phyloP scores from a whole-genome alignment of 2,113 vertebrate genomes.

The Coregonus clupeaformis region DNA sequence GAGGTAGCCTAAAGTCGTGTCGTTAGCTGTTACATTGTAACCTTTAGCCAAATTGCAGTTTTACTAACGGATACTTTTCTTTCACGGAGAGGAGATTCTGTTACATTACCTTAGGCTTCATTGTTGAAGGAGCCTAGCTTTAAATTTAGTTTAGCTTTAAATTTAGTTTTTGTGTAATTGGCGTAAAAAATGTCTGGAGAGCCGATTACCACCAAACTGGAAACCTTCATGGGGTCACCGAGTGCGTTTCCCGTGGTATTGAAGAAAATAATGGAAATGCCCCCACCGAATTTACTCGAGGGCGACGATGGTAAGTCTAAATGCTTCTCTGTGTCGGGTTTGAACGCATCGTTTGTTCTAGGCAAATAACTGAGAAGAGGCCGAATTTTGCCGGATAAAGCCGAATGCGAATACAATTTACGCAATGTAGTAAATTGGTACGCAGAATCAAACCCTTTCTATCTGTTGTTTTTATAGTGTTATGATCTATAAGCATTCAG shows the following conservation, averaged over 20 bases:
- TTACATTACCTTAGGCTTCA: not conserved
- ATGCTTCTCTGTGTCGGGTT: not conserved
- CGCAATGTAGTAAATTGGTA: no score
- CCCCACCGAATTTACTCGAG: slow-evolving; percentile 75
- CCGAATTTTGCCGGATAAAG: not conserved
- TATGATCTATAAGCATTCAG: no score
- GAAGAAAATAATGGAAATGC: slow-evolving; percentile 90
- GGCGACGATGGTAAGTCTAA: slow-evolving; percentile 67
- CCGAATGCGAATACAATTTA: not conserved
- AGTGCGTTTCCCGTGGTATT: slow-evolving; percentile 80
- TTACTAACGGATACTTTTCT: not conserved
- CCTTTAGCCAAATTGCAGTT: not conserved
- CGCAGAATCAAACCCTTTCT: no score
- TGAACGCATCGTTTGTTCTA: not conserved
- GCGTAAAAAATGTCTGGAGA: slow-evolving; percentile 58
- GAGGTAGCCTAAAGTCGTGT: slow-evolving; percentile 4
- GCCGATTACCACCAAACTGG: slow-evolving; percentile 37
- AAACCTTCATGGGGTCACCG: slow-evolving; percentile 47
- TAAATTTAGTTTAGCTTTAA: not conserved
- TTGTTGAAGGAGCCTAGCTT: not conserved
- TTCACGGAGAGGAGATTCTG: not conserved
- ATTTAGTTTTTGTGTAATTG: not conserved
- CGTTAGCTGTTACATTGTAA: not conserved
- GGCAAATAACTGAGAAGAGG: not conserved
- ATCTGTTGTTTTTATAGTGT: no score